Base-by-base conservation (phyloP, 2,888 invertebrate species). In the Leucophenga maculata region DNA sequence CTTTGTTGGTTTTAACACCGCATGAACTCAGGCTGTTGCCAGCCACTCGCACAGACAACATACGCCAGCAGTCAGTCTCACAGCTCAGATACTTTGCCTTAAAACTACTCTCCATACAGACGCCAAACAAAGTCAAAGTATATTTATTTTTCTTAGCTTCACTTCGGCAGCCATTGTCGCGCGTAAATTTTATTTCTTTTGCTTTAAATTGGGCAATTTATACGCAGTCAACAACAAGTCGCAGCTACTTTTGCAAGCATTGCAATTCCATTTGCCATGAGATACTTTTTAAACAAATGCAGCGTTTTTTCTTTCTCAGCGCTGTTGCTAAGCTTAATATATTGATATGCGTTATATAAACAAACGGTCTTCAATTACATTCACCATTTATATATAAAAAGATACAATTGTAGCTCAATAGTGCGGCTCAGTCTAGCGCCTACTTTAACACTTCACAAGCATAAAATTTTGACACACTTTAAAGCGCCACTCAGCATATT, bases 1-100 rank as follows among this genome's bases (percentile, higher is more conserved):
- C 78, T 74, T 79, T 83, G 83, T 83, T 84, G 83, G 78, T 80
- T 80, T 83, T 83, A 75, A 83, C 83, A 83, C 83, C 84, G 79
- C 74, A 83, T 82, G 84, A 77, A 72, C 75, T 73, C 79, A 72
- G 69, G 67, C 39, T 55, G 13, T 39, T 8, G 65, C 44, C 52
- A 52, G 20, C 6, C 60, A 8, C 13, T 16, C n/a, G 6, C 39
- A 20, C 14, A 44, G n/a, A 26, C 26, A 39, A 64, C 31, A 22
- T 6, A 22, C 46, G 48, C 46, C 13, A 39, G 39, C 39, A 39
- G 13, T 46, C 46, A n/a, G n/a, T 18, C 13, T 11, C 11, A 6
- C 39, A 39, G 39, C 11, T 39, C 39, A 39, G 39, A 39, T 39
- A 39, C 39, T 39, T 39, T 39, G 14, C 14, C n/a, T 18, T n/a